Evolutionary conservation across 2,888 invertebrate species (phyloP).

Genomic region (Tanytarsus gracilentus): DNA sequence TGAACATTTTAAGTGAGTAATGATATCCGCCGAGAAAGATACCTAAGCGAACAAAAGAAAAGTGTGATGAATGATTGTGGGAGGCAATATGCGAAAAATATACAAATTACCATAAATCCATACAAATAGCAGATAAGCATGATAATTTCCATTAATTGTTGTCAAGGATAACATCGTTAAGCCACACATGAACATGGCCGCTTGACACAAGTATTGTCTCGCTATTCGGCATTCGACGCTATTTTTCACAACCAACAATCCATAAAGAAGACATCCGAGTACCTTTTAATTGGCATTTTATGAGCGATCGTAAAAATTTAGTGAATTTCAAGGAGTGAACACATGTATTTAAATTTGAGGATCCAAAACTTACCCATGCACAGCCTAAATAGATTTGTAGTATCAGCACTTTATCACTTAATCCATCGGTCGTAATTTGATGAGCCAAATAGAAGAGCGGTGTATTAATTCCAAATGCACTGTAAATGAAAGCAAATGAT

Average conservation of each 20-base stretch:
- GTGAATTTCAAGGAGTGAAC: too few relatives aligned
- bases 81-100: neutral
- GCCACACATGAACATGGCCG: conserved; percentile 69
- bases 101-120: conserved; percentile 79
- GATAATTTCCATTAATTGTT: conserved; percentile 64
- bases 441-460: conserved; percentile 76
- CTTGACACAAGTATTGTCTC: conserved; percentile 73
- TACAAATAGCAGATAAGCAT: conserved; percentile 69
- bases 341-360: conserved; percentile 36
- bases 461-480: conserved; percentile 75
- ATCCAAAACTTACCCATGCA: conserved; percentile 52
- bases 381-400: conserved; percentile 70
- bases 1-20: conserved; percentile 82
- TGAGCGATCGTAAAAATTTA: neutral
- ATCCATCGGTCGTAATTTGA: conserved; percentile 68
- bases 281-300: neutral
- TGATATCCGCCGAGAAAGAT: conserved; percentile 82
- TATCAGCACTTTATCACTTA: conserved; percentile 53
- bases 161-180: conserved; percentile 68
- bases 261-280: conserved; percentile 71
- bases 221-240: conserved; percentile 78
- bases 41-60: conserved; percentile 44
- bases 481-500: conserved; percentile 32
- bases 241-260: conserved; percentile 71
- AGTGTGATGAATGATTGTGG: neutral